phyloP scores from a whole-genome alignment of 2,113 vertebrate genomes.

The Centropristis striata region DNA sequence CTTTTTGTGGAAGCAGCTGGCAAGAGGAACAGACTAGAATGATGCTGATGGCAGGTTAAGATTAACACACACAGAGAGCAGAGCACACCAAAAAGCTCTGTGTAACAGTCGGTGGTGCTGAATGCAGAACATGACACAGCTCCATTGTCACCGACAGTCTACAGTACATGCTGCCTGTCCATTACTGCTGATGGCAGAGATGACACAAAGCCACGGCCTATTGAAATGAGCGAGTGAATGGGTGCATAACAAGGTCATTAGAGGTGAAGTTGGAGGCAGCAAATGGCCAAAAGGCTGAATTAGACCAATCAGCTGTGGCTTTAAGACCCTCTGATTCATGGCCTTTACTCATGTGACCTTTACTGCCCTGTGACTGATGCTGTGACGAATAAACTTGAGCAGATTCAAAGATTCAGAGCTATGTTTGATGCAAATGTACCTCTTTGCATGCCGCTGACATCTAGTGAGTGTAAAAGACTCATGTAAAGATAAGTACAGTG shows the following conservation, averaged over 20 bases:
- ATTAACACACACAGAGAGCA: conserved; percentile 46
- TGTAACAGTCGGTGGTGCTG: conserved; percentile 45
- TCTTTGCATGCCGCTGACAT: conserved; percentile 8
- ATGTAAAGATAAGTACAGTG: conserved; percentile 1
- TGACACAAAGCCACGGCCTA: conserved; percentile 70
- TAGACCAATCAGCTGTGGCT: conserved; percentile 24
- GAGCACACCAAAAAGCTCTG: conserved; percentile 38
- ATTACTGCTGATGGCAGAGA: conserved; percentile 78
- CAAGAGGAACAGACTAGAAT: conserved; percentile 56
- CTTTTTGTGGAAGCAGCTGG: conserved; percentile 39
- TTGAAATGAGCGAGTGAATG: conserved; percentile 67
- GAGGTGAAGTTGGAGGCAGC: conserved; percentile 65
- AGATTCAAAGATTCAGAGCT: not conserved
- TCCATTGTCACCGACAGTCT: conserved; percentile 60
- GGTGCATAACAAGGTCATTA: conserved; percentile 62
- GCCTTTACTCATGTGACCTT: conserved; percentile 5
- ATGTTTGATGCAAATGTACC: conserved; percentile 13
- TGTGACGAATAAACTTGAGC: not conserved
- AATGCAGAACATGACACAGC: conserved; percentile 69
- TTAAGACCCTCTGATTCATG: conserved; percentile 10
- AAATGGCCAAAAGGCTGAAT: conserved; percentile 24
- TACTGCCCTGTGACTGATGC: not conserved
- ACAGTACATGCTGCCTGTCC: conserved; percentile 55
- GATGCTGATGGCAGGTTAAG: conserved; percentile 56
- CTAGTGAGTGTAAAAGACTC: not conserved